Evolutionary conservation across 2,888 invertebrate genomes (phyloP).

Genomic region (Aleiodes testaceus): DNA sequence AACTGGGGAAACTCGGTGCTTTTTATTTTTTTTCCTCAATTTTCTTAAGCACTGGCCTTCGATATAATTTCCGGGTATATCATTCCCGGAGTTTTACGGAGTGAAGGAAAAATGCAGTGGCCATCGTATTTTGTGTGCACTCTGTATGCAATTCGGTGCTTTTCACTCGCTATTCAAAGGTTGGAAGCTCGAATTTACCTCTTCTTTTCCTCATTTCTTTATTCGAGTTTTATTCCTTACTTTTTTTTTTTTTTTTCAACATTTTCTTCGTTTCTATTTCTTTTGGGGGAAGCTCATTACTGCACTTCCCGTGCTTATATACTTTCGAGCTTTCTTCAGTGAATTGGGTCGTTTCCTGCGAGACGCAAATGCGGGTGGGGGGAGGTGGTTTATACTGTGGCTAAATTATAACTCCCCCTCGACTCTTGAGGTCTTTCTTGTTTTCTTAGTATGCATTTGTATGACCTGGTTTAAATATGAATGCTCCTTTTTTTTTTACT

Average conservation of each 20-base stretch:
- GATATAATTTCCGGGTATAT: constrained; percentile 18
- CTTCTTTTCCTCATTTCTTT: constrained; percentile 15
- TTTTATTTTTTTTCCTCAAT: neutral
- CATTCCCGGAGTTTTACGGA: neutral
- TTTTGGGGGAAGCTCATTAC: constrained; percentile 33
- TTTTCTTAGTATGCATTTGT: constrained; percentile 18
- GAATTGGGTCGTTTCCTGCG: constrained; percentile 27
- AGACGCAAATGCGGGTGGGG: neutral
- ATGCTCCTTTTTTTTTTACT: neutral
- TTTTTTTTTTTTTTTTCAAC: neutral
- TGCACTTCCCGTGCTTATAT: constrained; percentile 26
- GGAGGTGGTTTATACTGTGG: constrained; percentile 10
- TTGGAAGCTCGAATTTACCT: constrained; percentile 19
- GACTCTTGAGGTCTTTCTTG: constrained; percentile 8
- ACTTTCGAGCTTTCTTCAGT: constrained; percentile 24
- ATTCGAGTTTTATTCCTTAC: neutral
- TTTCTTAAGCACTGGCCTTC: neutral
- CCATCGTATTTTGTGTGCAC: constrained; percentile 13
- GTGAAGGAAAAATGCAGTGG: neutral
- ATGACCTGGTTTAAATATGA: constrained; percentile 12
- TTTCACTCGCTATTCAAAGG: constrained; percentile 28
- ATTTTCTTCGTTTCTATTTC: constrained; percentile 19
- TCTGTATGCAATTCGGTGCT: constrained; percentile 28
- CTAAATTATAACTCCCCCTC: constrained; percentile 22
- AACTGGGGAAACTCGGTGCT: neutral